phyloP scores from a whole-genome alignment of 2,113 vertebrate genomes.

The Poeciliopsis retropinna region DNA sequence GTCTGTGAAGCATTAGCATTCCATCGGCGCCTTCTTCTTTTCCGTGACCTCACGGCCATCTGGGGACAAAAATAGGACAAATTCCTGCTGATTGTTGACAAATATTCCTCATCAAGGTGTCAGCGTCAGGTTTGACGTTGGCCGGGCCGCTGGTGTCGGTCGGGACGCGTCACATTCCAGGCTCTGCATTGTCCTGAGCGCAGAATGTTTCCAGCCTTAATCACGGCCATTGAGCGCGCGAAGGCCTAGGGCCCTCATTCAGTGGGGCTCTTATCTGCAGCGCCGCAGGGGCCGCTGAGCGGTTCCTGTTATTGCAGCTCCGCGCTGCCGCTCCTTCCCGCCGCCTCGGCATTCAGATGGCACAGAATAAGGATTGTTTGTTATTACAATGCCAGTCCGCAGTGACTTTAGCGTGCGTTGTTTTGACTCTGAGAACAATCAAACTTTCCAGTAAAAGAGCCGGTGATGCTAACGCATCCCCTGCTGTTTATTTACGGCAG shows the following conservation, averaged over 20 bases:
- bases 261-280: conserved; percentile 75
- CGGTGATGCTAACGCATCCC: conserved; percentile 2
- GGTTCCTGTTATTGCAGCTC: conserved; percentile 82
- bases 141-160: not conserved
- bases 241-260: conserved; percentile 42
- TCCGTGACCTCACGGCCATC: conserved; percentile 44
- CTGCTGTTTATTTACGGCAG: conserved; percentile 54
- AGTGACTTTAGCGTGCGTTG: conserved; percentile 54
- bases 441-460: conserved; percentile 63
- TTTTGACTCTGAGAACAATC: conserved; percentile 79
- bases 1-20: conserved; percentile 32
- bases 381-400: conserved; percentile 70
- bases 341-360: conserved; percentile 43
- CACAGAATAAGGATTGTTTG: conserved; percentile 71
- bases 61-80: conserved; percentile 6
- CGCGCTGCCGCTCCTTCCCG: conserved; percentile 42
- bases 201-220: conserved; percentile 34
- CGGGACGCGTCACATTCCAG: conserved; percentile 3
- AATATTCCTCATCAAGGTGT: conserved; percentile 10
- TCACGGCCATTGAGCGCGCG: conserved; percentile 36
- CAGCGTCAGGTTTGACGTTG: conserved; percentile 12
- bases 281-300: conserved; percentile 66
- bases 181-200: not conserved
- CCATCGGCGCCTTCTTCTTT: conserved; percentile 37
- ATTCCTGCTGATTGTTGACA: conserved; percentile 19